Percentiles rank a stretch among this genome's conserved stretches.
phyloP scores from a whole-genome alignment of 2,797 vertebrate genomes.

The Hydrocynus forskahlii region DNA sequence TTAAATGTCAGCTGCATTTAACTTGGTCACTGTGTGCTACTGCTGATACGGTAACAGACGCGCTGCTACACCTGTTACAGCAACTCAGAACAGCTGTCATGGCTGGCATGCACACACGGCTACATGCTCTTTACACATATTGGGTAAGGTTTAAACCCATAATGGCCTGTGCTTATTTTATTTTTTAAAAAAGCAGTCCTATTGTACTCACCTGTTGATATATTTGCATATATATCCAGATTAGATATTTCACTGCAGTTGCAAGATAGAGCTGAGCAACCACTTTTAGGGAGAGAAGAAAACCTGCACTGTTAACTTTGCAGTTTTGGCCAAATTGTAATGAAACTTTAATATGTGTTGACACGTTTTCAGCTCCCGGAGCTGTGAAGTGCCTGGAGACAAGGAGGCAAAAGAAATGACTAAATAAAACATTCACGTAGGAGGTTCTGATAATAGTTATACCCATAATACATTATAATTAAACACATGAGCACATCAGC shows the following conservation, averaged over 20 bases:
- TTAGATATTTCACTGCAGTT: background rate
- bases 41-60: background rate
- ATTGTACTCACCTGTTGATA: background rate
- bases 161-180: too few relatives aligned
- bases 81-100: conserved; percentile 38
- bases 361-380: background rate
- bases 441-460: background rate
- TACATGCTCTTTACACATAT: background rate
- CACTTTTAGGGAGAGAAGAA: background rate
- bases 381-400: conserved; percentile 1
- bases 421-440: conserved; percentile 1
- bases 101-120: background rate
- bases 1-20: conserved; percentile 41
- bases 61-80: conserved; percentile 33
- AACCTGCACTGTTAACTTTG: background rate
- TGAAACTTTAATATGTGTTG: conserved; percentile 13
- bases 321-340: background rate
- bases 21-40: background rate
- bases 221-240: background rate
- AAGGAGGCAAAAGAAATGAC: background rate
- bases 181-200: background rate
- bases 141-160: background rate
- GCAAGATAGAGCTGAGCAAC: background rate
- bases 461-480: too few relatives aligned
- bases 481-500: too few relatives aligned